phyloP scores from a whole-genome alignment of 2,797 vertebrate species.

The Zenarchopterus dispar region DNA sequence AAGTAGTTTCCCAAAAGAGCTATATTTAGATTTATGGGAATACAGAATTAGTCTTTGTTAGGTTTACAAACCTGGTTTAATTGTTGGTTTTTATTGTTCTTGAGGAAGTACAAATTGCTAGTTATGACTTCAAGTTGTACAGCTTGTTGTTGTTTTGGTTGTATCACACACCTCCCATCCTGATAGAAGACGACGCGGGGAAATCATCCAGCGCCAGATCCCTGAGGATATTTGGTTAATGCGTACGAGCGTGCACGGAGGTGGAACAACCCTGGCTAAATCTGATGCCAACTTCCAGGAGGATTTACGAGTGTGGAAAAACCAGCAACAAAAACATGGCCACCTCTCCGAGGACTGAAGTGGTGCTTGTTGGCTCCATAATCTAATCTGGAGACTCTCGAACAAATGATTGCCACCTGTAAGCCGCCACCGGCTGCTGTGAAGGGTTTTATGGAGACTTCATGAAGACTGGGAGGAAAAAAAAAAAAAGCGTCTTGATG shows the following conservation, averaged over 20 bases:
- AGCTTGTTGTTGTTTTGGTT: too few relatives aligned
- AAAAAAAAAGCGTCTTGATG: constrained; percentile 19
- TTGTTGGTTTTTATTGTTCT: constrained; percentile 11
- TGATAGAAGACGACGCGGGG: constrained; percentile 53
- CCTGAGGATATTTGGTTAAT: constrained; percentile 35
- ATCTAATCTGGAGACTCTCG: constrained; percentile 18
- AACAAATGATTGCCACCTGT: constrained; percentile 53
- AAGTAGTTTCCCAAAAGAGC: constrained; percentile 9
- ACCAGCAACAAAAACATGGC: constrained; percentile 32
- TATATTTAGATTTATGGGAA: constrained; percentile 22
- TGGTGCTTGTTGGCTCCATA: constrained; percentile 15
- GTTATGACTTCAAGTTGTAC: too few relatives aligned
- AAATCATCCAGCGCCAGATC: constrained; percentile 37
- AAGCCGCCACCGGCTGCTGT: constrained; percentile 17
- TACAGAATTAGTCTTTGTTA: constrained; percentile 5
- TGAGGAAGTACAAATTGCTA: too few relatives aligned
- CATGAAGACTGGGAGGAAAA: too few relatives aligned
- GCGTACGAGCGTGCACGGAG: constrained; percentile 11
- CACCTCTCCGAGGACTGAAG: constrained; percentile 30
- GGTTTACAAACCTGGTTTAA: constrained; percentile 3
- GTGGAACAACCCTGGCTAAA: constrained; percentile 30
- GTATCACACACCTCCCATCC: too few relatives aligned
- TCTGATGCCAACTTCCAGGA: constrained; percentile 56
- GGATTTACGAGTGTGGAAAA: constrained; percentile 49
- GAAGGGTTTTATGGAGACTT: constrained; percentile 27